phyloP scores from a whole-genome alignment of 2,113 vertebrate species.

The Grantiella picta region DNA sequence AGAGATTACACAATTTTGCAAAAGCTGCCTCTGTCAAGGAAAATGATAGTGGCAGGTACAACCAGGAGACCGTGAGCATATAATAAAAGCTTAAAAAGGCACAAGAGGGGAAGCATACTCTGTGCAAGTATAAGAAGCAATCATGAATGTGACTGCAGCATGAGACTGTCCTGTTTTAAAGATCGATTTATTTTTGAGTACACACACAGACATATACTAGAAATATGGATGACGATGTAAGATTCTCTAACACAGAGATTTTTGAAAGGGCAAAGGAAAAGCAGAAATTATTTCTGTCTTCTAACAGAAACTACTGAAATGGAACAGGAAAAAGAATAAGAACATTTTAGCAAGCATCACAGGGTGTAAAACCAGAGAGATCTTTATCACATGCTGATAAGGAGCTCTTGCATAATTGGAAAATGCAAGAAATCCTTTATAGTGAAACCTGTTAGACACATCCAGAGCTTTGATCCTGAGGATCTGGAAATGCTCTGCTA shows the following conservation, averaged over 20 bases:
- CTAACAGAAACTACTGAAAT: not conserved
- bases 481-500: not conserved
- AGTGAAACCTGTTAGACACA: not conserved
- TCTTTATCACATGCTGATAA: not conserved
- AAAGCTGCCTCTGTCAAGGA: not conserved
- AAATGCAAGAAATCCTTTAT: not conserved
- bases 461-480: not conserved
- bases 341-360: not conserved
- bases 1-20: not conserved
- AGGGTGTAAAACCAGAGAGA: not conserved
- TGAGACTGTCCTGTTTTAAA: not conserved
- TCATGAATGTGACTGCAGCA: not conserved
- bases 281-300: not conserved
- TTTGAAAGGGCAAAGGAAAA: not conserved
- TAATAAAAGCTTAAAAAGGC: not conserved
- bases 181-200: not conserved
- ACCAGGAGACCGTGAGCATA: not conserved
- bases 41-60: not conserved
- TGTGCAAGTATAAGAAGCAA: not conserved
- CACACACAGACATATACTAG: not conserved
- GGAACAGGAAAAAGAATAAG: not conserved
- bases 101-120: not conserved
- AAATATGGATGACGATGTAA: not conserved
- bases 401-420: not conserved
- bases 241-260: not conserved